Evolutionary conservation across 2,888 invertebrate species (phyloP), one percentile per base, ranked within the genome.

Genomic region (Standfussiana lucernea): DNA sequence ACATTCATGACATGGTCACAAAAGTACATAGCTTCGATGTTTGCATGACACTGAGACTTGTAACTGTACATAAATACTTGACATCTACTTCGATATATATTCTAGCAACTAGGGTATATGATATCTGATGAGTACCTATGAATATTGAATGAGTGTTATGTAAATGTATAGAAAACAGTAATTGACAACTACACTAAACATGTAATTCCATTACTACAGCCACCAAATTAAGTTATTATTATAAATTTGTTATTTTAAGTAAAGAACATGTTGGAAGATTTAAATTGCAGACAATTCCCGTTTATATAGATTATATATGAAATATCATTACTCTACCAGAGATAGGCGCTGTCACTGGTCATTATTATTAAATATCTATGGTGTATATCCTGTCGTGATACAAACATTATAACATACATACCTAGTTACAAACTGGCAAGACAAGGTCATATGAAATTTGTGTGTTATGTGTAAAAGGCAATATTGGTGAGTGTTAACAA

Each of bases 111-210:
- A 89, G 89, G 89, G 89, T 90, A 91, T 89, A 89, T 90, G 88
- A 88, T 86, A 80, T 78, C 75, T 86, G 83, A 89, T 84, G 80
- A 75, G 73, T 83, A 87, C 73, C 71, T 82, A 83, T 80, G 77
- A 75, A 83, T 86, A 86, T 83, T 80, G 80, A 84, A 86, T 90
- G 86, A 90, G 88, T 85, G 85, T 85, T 85, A 88, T 91, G 87
- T 92, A 86, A 81, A 83, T 85, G 70, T 86, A 75, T 88, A 87
- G 80, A 87, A 92, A 92, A 92, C 86, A 77, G 84, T 91, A 92
- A 90, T 93, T 92, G 91, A 92, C 90, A 83, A 89, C 86, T 87
- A 88, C 88, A 86, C 88, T 87, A 87, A 83, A 92, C 82, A 91
- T 77, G 82, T 86, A 89, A 91, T 90, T 90, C 91, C 89, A 88